phyloP scores from a whole-genome alignment of 2,888 invertebrate species.

The Pachydiplax longipennis region DNA sequence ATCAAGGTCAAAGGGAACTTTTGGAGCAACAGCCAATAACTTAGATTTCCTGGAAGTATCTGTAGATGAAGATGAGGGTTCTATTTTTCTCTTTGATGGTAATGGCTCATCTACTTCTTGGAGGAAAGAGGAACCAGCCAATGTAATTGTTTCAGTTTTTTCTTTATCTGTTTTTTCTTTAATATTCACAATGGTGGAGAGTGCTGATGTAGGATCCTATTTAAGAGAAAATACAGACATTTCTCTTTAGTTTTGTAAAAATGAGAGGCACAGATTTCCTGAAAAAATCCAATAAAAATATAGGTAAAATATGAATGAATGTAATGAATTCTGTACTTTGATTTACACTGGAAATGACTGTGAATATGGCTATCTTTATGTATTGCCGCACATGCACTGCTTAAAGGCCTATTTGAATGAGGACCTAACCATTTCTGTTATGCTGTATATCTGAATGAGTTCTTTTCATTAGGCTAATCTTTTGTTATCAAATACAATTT shows the following conservation, averaged over 20 bases:
- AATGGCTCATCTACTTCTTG: neutral
- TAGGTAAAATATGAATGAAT: no score
- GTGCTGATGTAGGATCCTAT: constrained; percentile 52
- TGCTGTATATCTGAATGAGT: no score
- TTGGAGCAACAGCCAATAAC: constrained; percentile 58
- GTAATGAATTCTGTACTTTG: no score
- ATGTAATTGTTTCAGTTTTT: neutral
- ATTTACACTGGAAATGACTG: no score
- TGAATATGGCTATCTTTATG: no score
- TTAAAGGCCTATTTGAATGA: no score
- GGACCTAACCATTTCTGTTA: no score
- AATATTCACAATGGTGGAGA: constrained; percentile 47
- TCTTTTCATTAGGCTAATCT: no score
- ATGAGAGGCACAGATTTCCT: no score
- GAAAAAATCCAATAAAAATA: no score
- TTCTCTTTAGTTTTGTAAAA: neutral
- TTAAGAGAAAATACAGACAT: constrained; percentile 5
- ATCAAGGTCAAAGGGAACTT: constrained; percentile 62
- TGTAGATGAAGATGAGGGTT: constrained; percentile 47
- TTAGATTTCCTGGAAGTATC: constrained; percentile 53
- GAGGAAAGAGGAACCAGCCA: neutral
- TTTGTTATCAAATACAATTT: no score
- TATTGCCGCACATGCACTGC: no score
- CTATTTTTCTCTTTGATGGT: neutral
- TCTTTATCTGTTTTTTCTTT: neutral